Base-by-base conservation (phyloP, 2,888 invertebrate species). In the Thecocarcelia acutangulata region DNA sequence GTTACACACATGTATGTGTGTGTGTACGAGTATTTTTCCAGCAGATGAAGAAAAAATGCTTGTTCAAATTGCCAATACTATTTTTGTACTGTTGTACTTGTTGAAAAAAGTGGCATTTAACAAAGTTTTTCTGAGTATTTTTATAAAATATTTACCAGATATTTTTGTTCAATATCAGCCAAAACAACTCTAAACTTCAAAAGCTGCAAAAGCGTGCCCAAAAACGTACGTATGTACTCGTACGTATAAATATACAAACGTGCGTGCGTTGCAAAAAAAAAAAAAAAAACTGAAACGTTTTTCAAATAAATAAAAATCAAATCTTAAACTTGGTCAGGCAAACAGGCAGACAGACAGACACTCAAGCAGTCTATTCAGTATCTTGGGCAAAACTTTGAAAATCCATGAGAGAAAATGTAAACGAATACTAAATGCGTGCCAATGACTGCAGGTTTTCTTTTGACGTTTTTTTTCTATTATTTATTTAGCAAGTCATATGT, bases 361-460 rank as follows among this genome's bases (percentile, higher is more conserved):
- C n/a, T 59, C 24, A 0, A 48, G 24, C 69, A 6, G 66, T 48
- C 9, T 50, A 56, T 56, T 44, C 37, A 46, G 46, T 79, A 80
- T 70, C 64, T 64, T 48, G 37, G 64, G 37, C 42, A 64, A 80
- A 69, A 64, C 64, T 46, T 63, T 61, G 19, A n/a, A 48, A 70
- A 63, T 24, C 8, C 33, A 40, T 17, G 9, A 56, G 68, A 58
- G 9, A 46, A 61, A 63, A 63, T 63, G 58, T 58, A 69, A 69
- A 48, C 19, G 69, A 72, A 72, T 56, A 58, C 19, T 52, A 11
- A 68, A 72, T 77, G 81, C 81, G 77, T 81, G 81, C 68, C 68
- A 81, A 81, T 73, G 77, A 68, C 73, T 77, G 77, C 44, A 68
- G 17, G 61, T 63, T 77, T 54, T 73, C 56, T 37, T 37, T 48